Conservation (phyloP, 2,797 vertebrate genomes). For the Ambastaia sidthimunki region DNA sequence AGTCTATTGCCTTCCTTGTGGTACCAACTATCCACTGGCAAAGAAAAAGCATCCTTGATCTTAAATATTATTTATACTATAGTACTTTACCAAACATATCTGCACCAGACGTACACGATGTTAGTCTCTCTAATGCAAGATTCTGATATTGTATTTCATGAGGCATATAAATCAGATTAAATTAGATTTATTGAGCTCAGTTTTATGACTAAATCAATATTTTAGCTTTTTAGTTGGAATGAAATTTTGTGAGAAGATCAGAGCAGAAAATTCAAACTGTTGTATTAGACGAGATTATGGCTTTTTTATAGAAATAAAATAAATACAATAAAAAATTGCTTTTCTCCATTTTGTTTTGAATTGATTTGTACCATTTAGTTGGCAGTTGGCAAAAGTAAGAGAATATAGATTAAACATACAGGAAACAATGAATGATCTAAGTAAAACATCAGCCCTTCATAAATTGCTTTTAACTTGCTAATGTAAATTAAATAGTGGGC, state of each 20-base stretch:
- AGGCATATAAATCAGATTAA: constrained; percentile 14
- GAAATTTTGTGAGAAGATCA: background rate
- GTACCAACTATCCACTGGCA: constrained; percentile 67
- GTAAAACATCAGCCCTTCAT: background rate
- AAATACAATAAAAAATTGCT: background rate
- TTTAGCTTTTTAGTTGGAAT: constrained; percentile 6
- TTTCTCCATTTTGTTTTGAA: background rate
- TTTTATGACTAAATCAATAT: constrained; percentile 32
- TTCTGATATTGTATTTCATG: constrained; percentile 25
- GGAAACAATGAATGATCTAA: background rate
- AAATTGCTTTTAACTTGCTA: too few species aligned
- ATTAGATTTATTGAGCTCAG: constrained; percentile 22
- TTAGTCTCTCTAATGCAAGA: constrained; percentile 11
- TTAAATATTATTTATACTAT: background rate
- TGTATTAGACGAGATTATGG: background rate
- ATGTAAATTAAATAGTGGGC: too few species aligned
- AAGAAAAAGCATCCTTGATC: constrained; percentile 1
- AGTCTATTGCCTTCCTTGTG: constrained; percentile 94
- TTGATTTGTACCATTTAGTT: background rate
- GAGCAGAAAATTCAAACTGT: background rate
- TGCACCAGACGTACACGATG: constrained; percentile 9
- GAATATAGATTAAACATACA: too few species aligned
- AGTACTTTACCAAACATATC: constrained; percentile 7
- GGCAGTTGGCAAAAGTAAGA: too few species aligned
- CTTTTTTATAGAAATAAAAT: background rate